phyloP scores from a whole-genome alignment of 2,797 vertebrate species.

The Phalanger gymnotis region DNA sequence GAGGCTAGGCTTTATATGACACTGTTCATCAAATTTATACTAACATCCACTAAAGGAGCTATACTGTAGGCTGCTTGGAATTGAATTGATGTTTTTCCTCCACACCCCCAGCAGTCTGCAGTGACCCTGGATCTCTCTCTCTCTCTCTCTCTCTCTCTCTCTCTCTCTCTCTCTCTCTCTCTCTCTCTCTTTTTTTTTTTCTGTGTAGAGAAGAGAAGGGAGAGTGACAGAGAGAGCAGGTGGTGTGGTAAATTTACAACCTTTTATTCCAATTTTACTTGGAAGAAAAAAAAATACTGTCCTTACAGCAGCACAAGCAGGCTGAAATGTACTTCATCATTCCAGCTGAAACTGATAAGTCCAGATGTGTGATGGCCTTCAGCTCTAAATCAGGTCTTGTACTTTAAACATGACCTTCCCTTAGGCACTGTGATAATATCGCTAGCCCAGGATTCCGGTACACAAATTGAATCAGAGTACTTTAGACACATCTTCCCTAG shows the following conservation, averaged over 20 bases:
- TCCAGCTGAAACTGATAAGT: slow-evolving; percentile 77
- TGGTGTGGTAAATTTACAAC: slow-evolving; percentile 59
- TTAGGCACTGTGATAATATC: slow-evolving; percentile 54
- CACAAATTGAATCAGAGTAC: slow-evolving; percentile 39
- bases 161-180: not conserved
- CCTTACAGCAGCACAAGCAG: slow-evolving; percentile 81
- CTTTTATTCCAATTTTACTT: slow-evolving; percentile 67
- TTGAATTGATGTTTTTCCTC: not conserved
- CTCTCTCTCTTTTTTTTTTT: slow-evolving; percentile 9
- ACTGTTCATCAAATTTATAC: not conserved
- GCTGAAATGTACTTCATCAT: slow-evolving; percentile 80
- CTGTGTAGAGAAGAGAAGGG: not conserved
- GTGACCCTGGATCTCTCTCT: not conserved
- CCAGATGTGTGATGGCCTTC: slow-evolving; percentile 84
- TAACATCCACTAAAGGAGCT: not conserved
- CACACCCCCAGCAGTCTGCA: not conserved
- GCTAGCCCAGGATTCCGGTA: slow-evolving; percentile 10
- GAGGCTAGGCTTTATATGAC: not conserved
- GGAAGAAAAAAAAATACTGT: slow-evolving; percentile 39
- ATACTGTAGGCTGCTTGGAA: not conserved
- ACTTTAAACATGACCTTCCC: slow-evolving; percentile 85
- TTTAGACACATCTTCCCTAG: slow-evolving; percentile 29
- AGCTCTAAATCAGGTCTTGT: slow-evolving; percentile 82
- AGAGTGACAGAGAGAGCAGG: not conserved
- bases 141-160: not conserved